A percentile compares a stretch with the other conserved stretches of the same genome.
These are phyloP conservation scores for Phalera bucephala DNA, from an alignment of 2,888 invertebrate genomes.

Conservation along the genomic window DNA sequence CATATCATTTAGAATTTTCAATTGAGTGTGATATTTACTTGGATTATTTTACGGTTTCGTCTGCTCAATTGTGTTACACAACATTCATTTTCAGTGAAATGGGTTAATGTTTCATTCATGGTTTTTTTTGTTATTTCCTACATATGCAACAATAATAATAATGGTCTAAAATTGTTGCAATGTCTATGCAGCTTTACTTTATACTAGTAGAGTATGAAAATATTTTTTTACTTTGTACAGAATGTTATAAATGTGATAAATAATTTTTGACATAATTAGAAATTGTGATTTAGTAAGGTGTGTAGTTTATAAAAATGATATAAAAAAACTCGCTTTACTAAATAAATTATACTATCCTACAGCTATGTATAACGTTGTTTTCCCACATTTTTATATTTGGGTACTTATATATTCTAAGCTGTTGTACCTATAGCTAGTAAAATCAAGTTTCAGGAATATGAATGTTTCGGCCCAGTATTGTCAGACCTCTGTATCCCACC, in stretches of 20 bases:
- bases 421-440: constrained; percentile 71
- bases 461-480: constrained; percentile 77
- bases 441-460: constrained; percentile 61
- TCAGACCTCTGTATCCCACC: constrained; percentile 80
- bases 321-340: constrained; percentile 74
- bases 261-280: constrained; percentile 79
- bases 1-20: constrained; percentile 44
- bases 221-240: constrained; percentile 82
- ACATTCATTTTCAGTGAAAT: constrained; percentile 37
- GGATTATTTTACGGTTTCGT: constrained; percentile 22
- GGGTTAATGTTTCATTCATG: constrained; percentile 24
- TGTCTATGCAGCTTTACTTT: constrained; percentile 68
- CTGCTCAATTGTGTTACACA: constrained; percentile 34
- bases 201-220: constrained; percentile 71
- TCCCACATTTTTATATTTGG: constrained; percentile 75
- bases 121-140: constrained; percentile 37
- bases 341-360: constrained; percentile 65
- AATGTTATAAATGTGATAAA: constrained; percentile 81
- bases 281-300: constrained; percentile 80
- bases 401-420: constrained; percentile 76
- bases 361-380: constrained; percentile 70
- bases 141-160: constrained; percentile 37
- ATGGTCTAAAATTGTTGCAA: constrained; percentile 45
- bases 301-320: constrained; percentile 67
- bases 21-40: constrained; percentile 31